Evolutionary conservation across 2,888 invertebrate genomes (phyloP).

Genomic region (Rhingia campestris): DNA sequence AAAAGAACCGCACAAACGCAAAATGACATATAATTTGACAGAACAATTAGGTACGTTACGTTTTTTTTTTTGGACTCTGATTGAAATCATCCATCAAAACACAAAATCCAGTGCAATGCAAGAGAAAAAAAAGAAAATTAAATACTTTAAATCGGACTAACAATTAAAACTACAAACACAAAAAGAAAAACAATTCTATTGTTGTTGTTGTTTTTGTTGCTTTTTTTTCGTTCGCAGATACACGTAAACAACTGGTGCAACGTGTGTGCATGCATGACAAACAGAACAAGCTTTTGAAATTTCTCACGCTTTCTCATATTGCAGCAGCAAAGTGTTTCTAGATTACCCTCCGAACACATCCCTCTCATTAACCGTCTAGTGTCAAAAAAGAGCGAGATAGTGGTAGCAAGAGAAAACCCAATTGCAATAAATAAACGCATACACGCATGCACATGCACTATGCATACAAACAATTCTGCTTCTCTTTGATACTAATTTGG

Average conservation of each 20-base stretch:
- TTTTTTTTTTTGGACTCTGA: conserved; percentile 49
- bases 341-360: not conserved
- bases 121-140: conserved; percentile 25
- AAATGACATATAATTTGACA: conserved; percentile 69
- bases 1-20: conserved; percentile 32
- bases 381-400: conserved; percentile 11
- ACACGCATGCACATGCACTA: conserved; percentile 36
- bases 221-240: not conserved
- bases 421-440: conserved; percentile 37
- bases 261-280: conserved; percentile 47
- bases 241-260: conserved; percentile 46
- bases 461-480: conserved; percentile 22
- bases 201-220: conserved; percentile 28
- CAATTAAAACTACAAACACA: conserved; percentile 62
- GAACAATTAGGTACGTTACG: conserved; percentile 64
- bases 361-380: not conserved
- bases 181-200: conserved; percentile 59
- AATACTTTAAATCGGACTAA: conserved; percentile 46
- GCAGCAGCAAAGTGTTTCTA: not conserved
- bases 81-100: conserved; percentile 62
- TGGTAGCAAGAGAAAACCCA: conserved; percentile 12
- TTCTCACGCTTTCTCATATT: conserved; percentile 66
- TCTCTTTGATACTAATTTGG: conserved; percentile 35
- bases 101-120: conserved; percentile 31
- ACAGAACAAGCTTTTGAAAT: conserved; percentile 36